Conservation (phyloP, 2,888 invertebrate species). For the Caenorhabditis sp. region DNA sequence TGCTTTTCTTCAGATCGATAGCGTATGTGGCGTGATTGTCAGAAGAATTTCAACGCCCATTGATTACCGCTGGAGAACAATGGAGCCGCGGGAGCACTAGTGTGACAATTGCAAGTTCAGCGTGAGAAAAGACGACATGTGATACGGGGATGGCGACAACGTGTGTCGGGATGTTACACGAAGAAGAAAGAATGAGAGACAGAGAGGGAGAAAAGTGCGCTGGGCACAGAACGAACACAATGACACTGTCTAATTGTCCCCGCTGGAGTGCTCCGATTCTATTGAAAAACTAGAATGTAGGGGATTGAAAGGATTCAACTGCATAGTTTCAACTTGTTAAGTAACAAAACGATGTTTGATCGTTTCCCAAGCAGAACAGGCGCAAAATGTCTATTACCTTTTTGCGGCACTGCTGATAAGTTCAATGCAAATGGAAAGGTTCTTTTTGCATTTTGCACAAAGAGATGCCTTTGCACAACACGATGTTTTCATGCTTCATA, state of each 20-base stretch:
- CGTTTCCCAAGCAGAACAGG: background rate
- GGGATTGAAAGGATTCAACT: no score
- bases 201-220: background rate
- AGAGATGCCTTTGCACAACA: conserved; percentile 11
- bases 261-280: background rate
- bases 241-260: conserved; percentile 1
- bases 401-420: no score
- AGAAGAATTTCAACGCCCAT: background rate
- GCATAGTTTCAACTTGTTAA: background rate
- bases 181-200: background rate
- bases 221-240: background rate
- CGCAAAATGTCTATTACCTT: background rate
- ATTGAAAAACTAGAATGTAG: no score
- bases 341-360: conserved; percentile 13
- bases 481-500: conserved; percentile 31
- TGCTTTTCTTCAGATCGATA: conserved; percentile 25
- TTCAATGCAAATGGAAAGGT: no score
- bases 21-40: conserved; percentile 41
- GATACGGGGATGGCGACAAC: conserved; percentile 42
- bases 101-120: conserved; percentile 28
- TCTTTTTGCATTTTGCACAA: background rate
- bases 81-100: conserved; percentile 8
- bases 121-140: conserved; percentile 45
- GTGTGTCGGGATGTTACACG: conserved; percentile 18
- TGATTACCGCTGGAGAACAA: background rate